phyloP scores from a whole-genome alignment of 2,888 invertebrate species.

The Dasypolia templi region DNA sequence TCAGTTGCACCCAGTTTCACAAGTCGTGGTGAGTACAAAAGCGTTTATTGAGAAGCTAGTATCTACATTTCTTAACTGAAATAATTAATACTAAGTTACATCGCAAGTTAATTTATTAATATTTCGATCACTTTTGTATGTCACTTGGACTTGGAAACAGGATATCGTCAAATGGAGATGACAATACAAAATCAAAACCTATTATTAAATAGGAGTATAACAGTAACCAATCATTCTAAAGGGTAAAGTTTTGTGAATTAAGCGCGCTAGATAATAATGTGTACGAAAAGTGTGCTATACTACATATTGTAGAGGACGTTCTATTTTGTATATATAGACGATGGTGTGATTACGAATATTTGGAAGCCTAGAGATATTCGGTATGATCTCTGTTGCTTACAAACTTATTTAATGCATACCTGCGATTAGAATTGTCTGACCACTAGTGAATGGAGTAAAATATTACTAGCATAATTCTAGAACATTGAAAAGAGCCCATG shows the following conservation, averaged over 20 bases:
- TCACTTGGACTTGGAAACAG: slow-evolving; percentile 53
- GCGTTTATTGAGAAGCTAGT: slow-evolving; percentile 33
- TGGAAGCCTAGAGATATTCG: slow-evolving; percentile 51
- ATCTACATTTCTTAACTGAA: slow-evolving; percentile 53
- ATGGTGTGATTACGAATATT: slow-evolving; percentile 60
- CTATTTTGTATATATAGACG: slow-evolving; percentile 74
- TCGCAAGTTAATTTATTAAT: slow-evolving; percentile 37
- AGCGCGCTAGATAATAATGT: slow-evolving; percentile 49
- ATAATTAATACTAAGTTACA: slow-evolving; percentile 52
- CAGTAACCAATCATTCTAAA: slow-evolving; percentile 65
- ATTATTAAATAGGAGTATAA: slow-evolving; percentile 42
- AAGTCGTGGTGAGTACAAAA: slow-evolving; percentile 40
- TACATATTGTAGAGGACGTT: slow-evolving; percentile 63
- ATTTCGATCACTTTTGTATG: slow-evolving; percentile 37
- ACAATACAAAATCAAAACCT: slow-evolving; percentile 50
- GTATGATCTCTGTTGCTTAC: slow-evolving; percentile 65
- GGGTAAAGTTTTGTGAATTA: slow-evolving; percentile 56
- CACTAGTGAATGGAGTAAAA: slow-evolving; percentile 23
- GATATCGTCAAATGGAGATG: slow-evolving; percentile 58
- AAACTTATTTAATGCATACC: slow-evolving; percentile 58
- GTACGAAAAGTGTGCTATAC: slow-evolving; percentile 64
- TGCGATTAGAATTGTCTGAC: slow-evolving; percentile 55
- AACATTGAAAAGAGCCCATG: background rate
- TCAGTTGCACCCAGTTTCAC: slow-evolving; percentile 33
- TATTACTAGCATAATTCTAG: background rate